These are phyloP conservation scores for Hybos culiciformis DNA, from an alignment of 2,888 invertebrate species.

Conservation along the genomic window DNA sequence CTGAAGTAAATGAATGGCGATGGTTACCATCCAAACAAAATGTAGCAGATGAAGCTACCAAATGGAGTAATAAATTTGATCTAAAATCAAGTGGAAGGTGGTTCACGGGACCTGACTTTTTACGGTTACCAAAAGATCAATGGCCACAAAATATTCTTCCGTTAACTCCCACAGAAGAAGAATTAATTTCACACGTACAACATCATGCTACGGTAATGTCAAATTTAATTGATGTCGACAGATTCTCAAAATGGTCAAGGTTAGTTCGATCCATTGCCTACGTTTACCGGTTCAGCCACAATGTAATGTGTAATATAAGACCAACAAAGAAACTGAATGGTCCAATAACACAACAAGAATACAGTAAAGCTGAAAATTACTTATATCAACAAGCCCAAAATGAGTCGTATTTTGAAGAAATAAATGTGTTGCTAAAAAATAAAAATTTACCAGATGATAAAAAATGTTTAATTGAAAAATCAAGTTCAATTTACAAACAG, in stretches of 20 bases:
- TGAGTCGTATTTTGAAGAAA: not conserved
- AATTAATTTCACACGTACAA: not conserved
- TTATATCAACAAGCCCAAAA: not conserved
- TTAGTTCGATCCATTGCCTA: not conserved
- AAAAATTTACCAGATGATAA: not conserved
- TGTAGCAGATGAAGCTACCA: conserved; percentile 7
- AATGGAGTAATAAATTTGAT: conserved; percentile 1
- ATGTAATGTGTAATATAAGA: not conserved
- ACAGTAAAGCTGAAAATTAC: not conserved
- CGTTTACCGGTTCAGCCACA: not conserved
- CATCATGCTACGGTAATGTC: not conserved
- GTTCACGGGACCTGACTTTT: conserved; percentile 1
- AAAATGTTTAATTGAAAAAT: no score
- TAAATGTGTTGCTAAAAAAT: no score
- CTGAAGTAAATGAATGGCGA: conserved; percentile 7
- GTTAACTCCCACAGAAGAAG: not conserved
- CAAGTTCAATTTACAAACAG: conserved; percentile 5
- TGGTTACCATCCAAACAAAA: conserved; percentile 8
- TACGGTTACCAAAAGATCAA: not conserved
- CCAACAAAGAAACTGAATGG: not conserved
- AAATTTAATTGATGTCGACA: not conserved
- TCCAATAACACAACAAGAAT: not conserved
- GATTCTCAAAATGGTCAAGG: not conserved
- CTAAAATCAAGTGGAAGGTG: not conserved
- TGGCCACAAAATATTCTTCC: not conserved